A percentile compares a stretch with the other conserved stretches of the same genome.
Evolutionary conservation across 2,888 invertebrate genomes (phyloP).

Genomic region (Ditylenchus weischeri): DNA sequence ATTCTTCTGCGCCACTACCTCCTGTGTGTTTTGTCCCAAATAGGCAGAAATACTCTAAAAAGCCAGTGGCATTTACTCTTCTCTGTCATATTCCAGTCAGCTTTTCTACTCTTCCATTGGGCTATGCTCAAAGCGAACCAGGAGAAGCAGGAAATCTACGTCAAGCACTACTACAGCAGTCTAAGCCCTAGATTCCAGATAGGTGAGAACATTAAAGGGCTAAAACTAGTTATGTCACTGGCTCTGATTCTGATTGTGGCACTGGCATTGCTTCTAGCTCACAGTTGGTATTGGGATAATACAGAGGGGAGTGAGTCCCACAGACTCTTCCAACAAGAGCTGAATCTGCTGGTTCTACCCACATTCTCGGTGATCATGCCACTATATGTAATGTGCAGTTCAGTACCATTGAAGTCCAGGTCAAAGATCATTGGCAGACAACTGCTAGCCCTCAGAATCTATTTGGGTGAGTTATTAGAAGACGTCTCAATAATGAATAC

Average conservation of each 20-base stretch:
- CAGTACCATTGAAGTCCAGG: constrained; percentile 4
- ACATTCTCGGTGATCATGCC: constrained; percentile 1
- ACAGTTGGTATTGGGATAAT: not conserved
- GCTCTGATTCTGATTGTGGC: not conserved
- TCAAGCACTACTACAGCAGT: constrained; percentile 21
- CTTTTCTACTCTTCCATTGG: constrained; percentile 15
- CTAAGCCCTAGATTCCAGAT: constrained; percentile 26
- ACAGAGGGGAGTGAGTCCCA: no score
- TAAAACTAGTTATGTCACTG: constrained; percentile 4
- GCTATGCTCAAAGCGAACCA: constrained; percentile 13
- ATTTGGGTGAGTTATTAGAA: not conserved
- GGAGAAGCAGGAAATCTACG: constrained; percentile 21
- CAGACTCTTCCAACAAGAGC: constrained; percentile 5
- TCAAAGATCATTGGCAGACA: not conserved
- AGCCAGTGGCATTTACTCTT: constrained; percentile 33
- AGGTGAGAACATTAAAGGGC: constrained; percentile 20
- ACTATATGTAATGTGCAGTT: not conserved
- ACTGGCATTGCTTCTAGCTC: not conserved
- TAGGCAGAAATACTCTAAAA: constrained; percentile 27
- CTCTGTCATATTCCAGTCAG: constrained; percentile 25
- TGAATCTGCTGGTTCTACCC: not conserved
- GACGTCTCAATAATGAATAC: not conserved
- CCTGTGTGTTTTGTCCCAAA: constrained; percentile 20
- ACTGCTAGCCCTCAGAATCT: not conserved
- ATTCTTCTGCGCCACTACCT: constrained; percentile 17